These are phyloP conservation scores for Chamaetylas fuelleborni DNA, from an alignment of 2,113 vertebrate species.

Conservation along the genomic window DNA sequence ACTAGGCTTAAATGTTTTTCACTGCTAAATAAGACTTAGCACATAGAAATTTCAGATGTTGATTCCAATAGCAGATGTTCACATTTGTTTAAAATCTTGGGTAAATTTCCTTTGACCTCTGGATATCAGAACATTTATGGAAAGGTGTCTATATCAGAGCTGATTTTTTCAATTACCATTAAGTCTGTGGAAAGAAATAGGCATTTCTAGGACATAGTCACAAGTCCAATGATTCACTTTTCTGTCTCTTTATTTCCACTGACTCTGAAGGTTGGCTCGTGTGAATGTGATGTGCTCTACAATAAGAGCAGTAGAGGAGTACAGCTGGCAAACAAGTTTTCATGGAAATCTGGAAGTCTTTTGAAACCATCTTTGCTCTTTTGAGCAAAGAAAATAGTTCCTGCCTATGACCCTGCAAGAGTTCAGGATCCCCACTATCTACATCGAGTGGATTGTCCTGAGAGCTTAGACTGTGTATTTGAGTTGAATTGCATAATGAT, in stretches of 20 bases:
- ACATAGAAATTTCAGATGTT: background rate
- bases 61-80: background rate
- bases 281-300: background rate
- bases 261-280: background rate
- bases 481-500: background rate
- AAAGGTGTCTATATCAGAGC: background rate
- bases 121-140: background rate
- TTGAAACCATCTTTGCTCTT: background rate
- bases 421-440: background rate
- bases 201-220: background rate
- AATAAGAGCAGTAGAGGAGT: fast-evolving
- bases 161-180: background rate
- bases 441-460: background rate
- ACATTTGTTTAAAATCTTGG: background rate
- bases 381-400: background rate
- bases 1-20: background rate
- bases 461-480: background rate
- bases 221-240: background rate
- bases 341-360: background rate
- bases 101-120: background rate
- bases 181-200: background rate
- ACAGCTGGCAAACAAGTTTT: background rate
- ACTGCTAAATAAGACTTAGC: background rate
- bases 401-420: background rate
- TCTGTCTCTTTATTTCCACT: background rate